Conservation (phyloP, 2,113 vertebrate genomes). For the Sceloporus undulatus region DNA sequence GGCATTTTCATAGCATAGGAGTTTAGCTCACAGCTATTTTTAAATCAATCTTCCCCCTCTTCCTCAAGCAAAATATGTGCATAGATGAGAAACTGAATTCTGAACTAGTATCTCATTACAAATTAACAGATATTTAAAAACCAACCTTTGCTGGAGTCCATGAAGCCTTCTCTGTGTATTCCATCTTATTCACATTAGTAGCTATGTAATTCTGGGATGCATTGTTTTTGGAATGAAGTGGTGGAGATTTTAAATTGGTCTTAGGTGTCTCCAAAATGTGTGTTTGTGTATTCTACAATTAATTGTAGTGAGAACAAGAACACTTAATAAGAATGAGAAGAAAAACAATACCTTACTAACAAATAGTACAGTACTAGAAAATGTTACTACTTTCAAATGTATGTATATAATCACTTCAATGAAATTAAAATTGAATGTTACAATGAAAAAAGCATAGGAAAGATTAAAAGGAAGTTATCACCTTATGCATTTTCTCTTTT, state of each 20-base stretch:
- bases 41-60: no score
- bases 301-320: conserved; percentile 39
- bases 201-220: conserved; percentile 38
- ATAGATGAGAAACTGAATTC: neutral
- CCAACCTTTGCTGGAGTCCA: conserved; percentile 66
- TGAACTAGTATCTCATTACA: neutral
- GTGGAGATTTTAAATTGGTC: conserved; percentile 53
- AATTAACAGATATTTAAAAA: conserved; percentile 47
- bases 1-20: neutral
- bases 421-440: neutral
- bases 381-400: neutral
- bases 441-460: neutral
- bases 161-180: conserved; percentile 58
- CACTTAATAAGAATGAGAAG: conserved; percentile 30
- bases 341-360: neutral
- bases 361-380: neutral
- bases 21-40: no score
- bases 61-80: no score
- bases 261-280: conserved; percentile 59
- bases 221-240: conserved; percentile 54
- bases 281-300: conserved; percentile 69
- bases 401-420: conserved; percentile 37
- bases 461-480: conserved; percentile 52
- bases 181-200: conserved; percentile 42
- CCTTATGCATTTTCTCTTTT: conserved; percentile 75